Conservation (phyloP, 2,797 vertebrate species). For the Tragelaphus eurycerus region DNA sequence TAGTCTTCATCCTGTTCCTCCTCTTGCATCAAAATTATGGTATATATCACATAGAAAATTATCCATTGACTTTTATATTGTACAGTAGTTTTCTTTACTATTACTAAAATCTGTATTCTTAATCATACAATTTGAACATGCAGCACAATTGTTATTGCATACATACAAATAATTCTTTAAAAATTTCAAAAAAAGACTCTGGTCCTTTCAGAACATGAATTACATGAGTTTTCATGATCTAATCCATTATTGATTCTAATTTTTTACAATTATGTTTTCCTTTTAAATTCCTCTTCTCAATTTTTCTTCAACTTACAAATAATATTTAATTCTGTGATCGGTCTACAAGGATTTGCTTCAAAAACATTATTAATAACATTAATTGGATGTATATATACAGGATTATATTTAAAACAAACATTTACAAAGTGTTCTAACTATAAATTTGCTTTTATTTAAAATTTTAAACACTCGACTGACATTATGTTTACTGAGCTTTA, state of each 20-base stretch:
- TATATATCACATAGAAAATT: neutral
- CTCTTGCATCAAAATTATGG: neutral
- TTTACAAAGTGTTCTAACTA: neutral
- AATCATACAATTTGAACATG: neutral
- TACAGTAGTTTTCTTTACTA: neutral
- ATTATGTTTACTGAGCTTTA: constrained; percentile 1
- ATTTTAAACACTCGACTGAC: neutral
- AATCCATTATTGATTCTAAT: neutral
- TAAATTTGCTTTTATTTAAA: constrained; percentile 39
- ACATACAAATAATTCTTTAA: neutral
- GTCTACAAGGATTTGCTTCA: neutral
- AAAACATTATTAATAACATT: neutral
- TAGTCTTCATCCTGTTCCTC: neutral
- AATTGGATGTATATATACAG: neutral
- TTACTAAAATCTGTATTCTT: neutral
- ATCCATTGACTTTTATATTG: neutral
- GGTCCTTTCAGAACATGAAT: neutral
- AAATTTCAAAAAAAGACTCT: neutral
- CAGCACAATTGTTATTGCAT: neutral
- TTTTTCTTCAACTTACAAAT: neutral
- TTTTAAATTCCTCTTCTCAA: constrained; percentile 8
- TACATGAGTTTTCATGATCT: neutral
- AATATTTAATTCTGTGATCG: neutral
- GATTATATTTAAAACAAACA: neutral
- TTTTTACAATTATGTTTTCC: constrained; percentile 6